These are phyloP conservation scores for Caenorhabditis sp. DNA, from an alignment of 2,888 invertebrate species.

Conservation along the genomic window DNA sequence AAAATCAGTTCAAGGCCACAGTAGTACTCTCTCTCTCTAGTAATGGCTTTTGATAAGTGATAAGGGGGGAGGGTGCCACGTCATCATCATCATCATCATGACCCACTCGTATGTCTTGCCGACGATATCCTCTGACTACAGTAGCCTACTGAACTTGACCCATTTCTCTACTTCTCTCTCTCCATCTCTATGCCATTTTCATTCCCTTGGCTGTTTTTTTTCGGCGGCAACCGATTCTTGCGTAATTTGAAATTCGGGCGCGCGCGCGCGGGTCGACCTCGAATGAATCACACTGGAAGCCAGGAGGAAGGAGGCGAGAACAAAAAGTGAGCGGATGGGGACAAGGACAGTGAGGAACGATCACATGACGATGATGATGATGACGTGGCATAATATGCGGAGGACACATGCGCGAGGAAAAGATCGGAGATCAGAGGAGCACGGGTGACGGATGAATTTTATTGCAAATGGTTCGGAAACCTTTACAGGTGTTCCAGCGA, in stretches of 20 bases:
- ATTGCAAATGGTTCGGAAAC: too few species aligned
- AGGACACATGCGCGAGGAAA: too few species aligned
- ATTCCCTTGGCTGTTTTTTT: background rate
- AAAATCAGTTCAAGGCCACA: constrained; percentile 25
- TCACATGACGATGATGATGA: constrained; percentile 1
- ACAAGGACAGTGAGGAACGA: constrained; percentile 11
- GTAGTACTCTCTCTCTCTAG: too few species aligned
- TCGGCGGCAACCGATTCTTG: constrained; percentile 1
- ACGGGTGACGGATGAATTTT: too few species aligned
- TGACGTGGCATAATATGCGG: constrained; percentile 7
- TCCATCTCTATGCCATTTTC: background rate
- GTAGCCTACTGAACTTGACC: constrained; percentile 9
- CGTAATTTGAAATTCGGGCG: constrained; percentile 34
- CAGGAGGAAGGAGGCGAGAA: background rate
- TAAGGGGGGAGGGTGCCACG: background rate
- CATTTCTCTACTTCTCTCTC: too few species aligned
- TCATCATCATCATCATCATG: background rate
- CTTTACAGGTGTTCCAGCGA: too few species aligned
- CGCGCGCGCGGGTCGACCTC: constrained; percentile 27
- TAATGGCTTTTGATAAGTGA: too few species aligned
- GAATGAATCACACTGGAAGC: constrained; percentile 29
- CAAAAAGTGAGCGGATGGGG: constrained; percentile 19
- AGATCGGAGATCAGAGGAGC: background rate
- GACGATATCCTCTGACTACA: background rate
- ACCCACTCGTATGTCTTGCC: too few species aligned